Conservation (phyloP, 37 sponge, comb jelly and placozoan species). For the Oscarella lobularis region DNA sequence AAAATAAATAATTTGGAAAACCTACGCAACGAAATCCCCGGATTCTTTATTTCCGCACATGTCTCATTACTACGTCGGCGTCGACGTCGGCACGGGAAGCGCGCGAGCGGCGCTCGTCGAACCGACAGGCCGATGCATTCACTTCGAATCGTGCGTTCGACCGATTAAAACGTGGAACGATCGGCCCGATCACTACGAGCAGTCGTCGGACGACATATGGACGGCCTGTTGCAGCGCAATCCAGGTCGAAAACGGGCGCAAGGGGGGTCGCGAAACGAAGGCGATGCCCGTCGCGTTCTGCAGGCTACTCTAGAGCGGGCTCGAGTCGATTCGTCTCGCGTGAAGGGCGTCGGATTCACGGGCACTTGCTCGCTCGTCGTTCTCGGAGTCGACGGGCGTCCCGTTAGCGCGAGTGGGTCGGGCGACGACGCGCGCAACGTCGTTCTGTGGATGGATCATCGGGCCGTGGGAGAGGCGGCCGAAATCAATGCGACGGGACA, state of each 20-base stretch:
- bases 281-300: too few relatives aligned
- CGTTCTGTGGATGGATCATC: conserved; percentile 79
- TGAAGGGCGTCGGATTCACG: conserved; percentile 65
- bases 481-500: conserved; percentile 40
- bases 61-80: conserved; percentile 34
- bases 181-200: conserved; percentile 37
- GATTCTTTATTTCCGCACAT: too few relatives aligned
- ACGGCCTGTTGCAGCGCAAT: conserved; percentile 32
- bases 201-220: conserved; percentile 75
- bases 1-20: too few relatives aligned
- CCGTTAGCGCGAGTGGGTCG: conserved; percentile 43
- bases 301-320: neutral
- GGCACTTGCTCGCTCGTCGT: conserved; percentile 74
- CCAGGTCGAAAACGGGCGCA: conserved; percentile 5
- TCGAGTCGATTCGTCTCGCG: neutral
- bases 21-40: too few relatives aligned
- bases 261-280: too few relatives aligned
- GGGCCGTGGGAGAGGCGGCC: conserved; percentile 46
- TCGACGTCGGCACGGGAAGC: conserved; percentile 80
- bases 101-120: conserved; percentile 45
- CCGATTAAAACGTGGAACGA: conserved; percentile 15
- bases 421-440: conserved; percentile 29
- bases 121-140: conserved; percentile 17
- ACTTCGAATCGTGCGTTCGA: neutral
- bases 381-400: conserved; percentile 30